These are phyloP conservation scores for Coilia nasus DNA, from an alignment of 2,797 vertebrate species.

Conservation along the genomic window DNA sequence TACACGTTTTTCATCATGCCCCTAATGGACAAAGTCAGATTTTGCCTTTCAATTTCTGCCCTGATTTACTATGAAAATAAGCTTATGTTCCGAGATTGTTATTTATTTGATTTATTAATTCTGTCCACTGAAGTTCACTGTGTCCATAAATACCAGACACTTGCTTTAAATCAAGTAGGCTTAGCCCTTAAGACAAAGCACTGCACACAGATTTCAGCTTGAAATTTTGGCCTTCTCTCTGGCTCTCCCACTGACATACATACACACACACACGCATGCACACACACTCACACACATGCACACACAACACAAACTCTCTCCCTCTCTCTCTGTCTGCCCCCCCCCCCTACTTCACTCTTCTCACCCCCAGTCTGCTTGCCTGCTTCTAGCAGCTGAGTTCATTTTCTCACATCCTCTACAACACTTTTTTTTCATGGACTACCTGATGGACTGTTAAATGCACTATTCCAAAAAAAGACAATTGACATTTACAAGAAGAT, in stretches of 20 bases:
- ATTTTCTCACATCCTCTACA: conserved; percentile 22
- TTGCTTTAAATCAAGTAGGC: conserved; percentile 17
- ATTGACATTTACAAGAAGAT: conserved; percentile 19
- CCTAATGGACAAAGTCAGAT: neutral
- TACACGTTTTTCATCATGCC: neutral
- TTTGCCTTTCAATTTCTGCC: neutral
- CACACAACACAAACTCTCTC: neutral
- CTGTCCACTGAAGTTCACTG: conserved; percentile 1
- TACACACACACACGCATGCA: neutral
- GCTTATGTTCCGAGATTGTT: conserved; percentile 11
- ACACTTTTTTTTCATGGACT: conserved; percentile 6
- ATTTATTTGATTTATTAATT: conserved; percentile 18
- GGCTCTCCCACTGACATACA: neutral
- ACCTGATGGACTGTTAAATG: conserved; percentile 25
- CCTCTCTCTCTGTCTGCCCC: neutral
- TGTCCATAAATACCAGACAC: neutral
- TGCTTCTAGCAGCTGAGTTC: conserved; percentile 1
- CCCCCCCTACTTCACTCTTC: neutral
- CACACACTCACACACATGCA: too few relatives aligned
- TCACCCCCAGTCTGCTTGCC: neutral
- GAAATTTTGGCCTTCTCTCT: neutral
- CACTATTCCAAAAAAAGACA: neutral
- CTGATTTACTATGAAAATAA: conserved; percentile 14
- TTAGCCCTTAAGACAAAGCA: neutral
- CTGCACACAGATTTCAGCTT: neutral